Evolutionary conservation across 2,113 vertebrate species (phyloP).

Genomic region (Myotis lucifugus): DNA sequence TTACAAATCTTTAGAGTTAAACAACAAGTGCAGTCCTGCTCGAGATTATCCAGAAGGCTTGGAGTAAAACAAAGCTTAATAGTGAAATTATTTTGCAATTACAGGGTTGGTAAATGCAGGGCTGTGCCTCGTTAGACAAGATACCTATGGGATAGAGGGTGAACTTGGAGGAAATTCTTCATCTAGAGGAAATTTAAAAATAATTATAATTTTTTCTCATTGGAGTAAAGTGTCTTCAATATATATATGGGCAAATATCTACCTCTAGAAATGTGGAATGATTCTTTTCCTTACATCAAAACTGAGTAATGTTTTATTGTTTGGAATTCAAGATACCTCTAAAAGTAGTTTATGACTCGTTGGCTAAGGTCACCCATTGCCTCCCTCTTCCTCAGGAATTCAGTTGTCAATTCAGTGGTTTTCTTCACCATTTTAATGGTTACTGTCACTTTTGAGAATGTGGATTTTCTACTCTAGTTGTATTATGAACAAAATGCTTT

Average conservation of each 20-base stretch:
- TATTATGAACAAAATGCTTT: background rate
- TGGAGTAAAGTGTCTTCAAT: constrained; percentile 20
- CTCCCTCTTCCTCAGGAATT: constrained; percentile 1
- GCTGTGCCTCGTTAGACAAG: background rate
- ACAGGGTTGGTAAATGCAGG: constrained; percentile 9
- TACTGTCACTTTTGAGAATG: background rate
- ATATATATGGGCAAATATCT: background rate
- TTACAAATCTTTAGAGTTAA: constrained; percentile 67
- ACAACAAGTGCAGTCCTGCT: constrained; percentile 42
- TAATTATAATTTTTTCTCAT: background rate
- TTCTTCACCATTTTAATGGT: constrained; percentile 7
- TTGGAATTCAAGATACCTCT: constrained; percentile 40
- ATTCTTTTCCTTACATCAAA: constrained; percentile 55
- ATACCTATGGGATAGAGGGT: background rate
- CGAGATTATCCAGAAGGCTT: constrained; percentile 40
- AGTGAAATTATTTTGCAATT: constrained; percentile 72
- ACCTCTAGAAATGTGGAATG: constrained; percentile 38
- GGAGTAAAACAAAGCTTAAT: constrained; percentile 57
- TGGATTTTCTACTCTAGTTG: background rate
- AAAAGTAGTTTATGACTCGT: background rate
- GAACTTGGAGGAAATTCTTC: constrained; percentile 1
- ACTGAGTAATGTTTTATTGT: background rate
- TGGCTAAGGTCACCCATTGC: background rate
- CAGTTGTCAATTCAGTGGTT: background rate
- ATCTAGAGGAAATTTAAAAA: constrained; percentile 60